Conservation (phyloP, 2,797 vertebrate genomes). For the Vultur gryphus region DNA sequence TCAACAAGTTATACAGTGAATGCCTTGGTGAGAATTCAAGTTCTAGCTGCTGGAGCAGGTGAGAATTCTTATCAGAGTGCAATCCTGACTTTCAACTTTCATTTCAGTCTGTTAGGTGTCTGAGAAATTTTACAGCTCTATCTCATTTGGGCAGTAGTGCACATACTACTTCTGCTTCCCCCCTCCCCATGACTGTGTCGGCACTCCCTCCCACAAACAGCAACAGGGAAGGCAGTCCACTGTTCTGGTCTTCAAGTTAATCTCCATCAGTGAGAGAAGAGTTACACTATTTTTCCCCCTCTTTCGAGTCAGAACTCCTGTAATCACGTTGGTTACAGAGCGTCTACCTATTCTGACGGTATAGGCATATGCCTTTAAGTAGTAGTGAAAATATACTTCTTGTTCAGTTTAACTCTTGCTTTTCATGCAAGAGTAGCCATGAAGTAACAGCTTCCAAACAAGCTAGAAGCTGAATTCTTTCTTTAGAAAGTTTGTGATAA, state of each 20-base stretch:
- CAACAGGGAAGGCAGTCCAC: neutral
- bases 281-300: neutral
- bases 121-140: neutral
- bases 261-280: neutral
- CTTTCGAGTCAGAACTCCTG: neutral
- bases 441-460: neutral
- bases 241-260: neutral
- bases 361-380: neutral
- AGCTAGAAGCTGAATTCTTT: neutral
- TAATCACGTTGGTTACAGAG: neutral
- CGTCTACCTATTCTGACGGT: neutral
- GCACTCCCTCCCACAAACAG: neutral
- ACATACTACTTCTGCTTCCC: neutral
- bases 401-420: neutral
- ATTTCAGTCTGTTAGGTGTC: neutral
- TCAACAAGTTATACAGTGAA: neutral
- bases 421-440: neutral
- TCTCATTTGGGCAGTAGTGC: neutral
- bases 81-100: neutral
- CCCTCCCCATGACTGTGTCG: neutral
- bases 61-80: neutral
- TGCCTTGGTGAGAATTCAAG: neutral
- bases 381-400: neutral
- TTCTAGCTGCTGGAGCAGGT: neutral
- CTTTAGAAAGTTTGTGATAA: neutral